phyloP scores from a whole-genome alignment of 2,797 vertebrate genomes.

The Mus minutoides region DNA sequence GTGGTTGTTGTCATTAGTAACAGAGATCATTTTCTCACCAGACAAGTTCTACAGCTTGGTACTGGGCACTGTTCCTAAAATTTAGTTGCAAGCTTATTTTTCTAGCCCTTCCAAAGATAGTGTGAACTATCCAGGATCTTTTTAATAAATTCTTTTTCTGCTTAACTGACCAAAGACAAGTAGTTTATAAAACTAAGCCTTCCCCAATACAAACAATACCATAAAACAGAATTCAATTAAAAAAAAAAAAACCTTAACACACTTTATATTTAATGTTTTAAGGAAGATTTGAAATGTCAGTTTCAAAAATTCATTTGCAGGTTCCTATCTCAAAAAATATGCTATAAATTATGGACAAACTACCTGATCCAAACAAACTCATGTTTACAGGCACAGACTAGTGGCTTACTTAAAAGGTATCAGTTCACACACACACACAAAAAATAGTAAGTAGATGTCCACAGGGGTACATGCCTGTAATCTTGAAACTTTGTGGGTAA shows the following conservation, averaged over 20 bases:
- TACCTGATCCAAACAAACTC: background rate
- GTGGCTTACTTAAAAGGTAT: slow-evolving; percentile 57
- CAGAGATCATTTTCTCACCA: slow-evolving; percentile 69
- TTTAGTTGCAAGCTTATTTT: slow-evolving; percentile 52
- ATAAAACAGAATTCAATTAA: slow-evolving; percentile 52
- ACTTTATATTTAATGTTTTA: slow-evolving; percentile 44
- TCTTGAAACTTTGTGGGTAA: background rate
- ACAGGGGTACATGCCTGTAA: no score
- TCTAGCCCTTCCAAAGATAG: slow-evolving; percentile 52
- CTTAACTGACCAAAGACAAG: slow-evolving; percentile 59
- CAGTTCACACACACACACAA: background rate
- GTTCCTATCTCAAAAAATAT: slow-evolving; percentile 49
- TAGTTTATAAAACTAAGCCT: slow-evolving; percentile 59
- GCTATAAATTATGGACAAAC: slow-evolving; percentile 1
- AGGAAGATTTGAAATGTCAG: slow-evolving; percentile 77
- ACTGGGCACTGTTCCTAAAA: slow-evolving; percentile 56
- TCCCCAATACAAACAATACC: slow-evolving; percentile 63
- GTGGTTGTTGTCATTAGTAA: slow-evolving; percentile 15
- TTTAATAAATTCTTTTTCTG: slow-evolving; percentile 64
- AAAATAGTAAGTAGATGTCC: background rate
- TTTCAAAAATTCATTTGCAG: slow-evolving; percentile 62
- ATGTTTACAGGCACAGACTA: slow-evolving; percentile 41
- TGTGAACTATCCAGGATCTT: slow-evolving; percentile 57
- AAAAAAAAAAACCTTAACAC: background rate
- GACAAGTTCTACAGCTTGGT: slow-evolving; percentile 49